Base-by-base conservation (phyloP, 1,140 invertebrate species). In the Tetranychus cinnabarinus region DNA sequence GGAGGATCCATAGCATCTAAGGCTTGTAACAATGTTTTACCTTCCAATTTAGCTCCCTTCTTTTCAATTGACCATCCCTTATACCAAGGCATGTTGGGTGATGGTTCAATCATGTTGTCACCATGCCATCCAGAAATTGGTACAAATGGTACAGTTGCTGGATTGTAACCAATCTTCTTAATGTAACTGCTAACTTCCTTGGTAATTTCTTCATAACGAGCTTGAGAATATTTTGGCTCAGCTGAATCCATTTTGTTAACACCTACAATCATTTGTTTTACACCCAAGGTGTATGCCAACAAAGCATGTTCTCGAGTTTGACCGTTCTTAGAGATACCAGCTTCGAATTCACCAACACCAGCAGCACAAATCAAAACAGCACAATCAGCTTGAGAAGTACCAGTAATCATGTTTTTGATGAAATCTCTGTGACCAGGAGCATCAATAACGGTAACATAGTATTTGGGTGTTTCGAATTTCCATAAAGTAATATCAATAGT, bases 361-460 rank as follows among this genome's bases (percentile, higher is more conserved):
- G 76, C 74, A 67, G 77, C 77, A 59, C 78, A 75, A 64, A 79
- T 76, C 65, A 79, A 69, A 52, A 79, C 76, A 54, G 78, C 77
- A 71, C 76, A 77, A 68, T 79, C 77, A 67, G 77, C 77, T 70
- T 75, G 74, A 34, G 75, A 77, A 33, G 76, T 77, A 60, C 78
- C 78, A 64, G 78, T 80, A 67, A 80, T 80, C 78, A 80, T 80
- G 75, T 80, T 80, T 70, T 80, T 80, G 72, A 80, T 80, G 71
- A 80, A 80, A 76, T 80, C 78, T 70, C 78, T 71, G 71, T 80
- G 78, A 39, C 78, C 78, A 42, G 78, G 78, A 60, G 79, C 79
- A 72, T 80, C 78, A 69, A 80, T 80, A 67, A 80, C 77, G 65
- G 79, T 80, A 36, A 80, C 71, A 65, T 76, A 76, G 70, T 74